Evolutionary conservation across 1,140 invertebrate genomes (phyloP), one percentile per base, ranked within the genome.

Genomic region (Chrysoperla carnea): DNA sequence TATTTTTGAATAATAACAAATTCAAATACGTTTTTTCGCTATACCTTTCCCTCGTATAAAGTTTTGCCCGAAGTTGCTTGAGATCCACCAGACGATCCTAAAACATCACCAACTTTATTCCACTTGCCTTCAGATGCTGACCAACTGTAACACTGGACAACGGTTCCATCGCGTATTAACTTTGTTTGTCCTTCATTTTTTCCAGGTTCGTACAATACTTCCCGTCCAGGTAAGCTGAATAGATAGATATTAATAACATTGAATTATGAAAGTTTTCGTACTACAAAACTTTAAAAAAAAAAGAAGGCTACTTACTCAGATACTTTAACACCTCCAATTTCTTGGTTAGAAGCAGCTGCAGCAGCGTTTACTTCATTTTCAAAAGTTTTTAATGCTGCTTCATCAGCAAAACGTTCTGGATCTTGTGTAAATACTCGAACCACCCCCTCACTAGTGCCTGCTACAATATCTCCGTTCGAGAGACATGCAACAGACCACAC

Each of bases 101-200:
- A 74, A 1, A 95, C 87, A 57, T 94, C 87, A 3, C 92, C 92
- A 37, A 95, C 67, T 61, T 87, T 80, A 41, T 74, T 73, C 92
- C 92, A 96, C 40, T 53, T 53, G 6, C 8, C 8, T 11, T 33
- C 31, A 43, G 55, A 51, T 35, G 75, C 68, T 29, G 76, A 79
- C 90, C 90, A 93, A 13, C 66, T 75, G 52, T 88, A 88, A 39
- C 79, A 83, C 50, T 78, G 73, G 0, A 88, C 81, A 38, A 66
- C 72, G 6, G 70, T 69, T 7, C 75, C 79, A 49, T 84, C 75
- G 6, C 79, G 70, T 0, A 95, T 69, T 66, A 95, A 77, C 57
- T 83, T 84, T 1, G 81, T 87, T 59, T 92, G 84, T 0, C 90
- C 91, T 45, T 93, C 84, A 23, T 67, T 68, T 52, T 70, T 75